These are phyloP conservation scores for Venustoraphidia nigricollis DNA, from an alignment of 2,888 invertebrate genomes.

Conservation along the genomic window DNA sequence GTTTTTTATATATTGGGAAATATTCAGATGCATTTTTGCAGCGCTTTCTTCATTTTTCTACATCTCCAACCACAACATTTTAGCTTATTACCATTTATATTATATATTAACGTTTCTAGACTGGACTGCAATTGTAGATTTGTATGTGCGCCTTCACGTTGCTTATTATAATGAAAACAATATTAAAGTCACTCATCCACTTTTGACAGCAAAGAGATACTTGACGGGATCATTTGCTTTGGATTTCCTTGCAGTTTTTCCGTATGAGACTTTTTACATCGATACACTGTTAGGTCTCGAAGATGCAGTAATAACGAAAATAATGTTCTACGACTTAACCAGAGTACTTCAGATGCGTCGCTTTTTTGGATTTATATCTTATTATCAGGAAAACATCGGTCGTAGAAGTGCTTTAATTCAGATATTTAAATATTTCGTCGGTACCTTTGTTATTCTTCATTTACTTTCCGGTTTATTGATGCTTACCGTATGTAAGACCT, in stretches of 20 bases:
- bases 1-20: conserved; percentile 11
- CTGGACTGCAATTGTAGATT: conserved; percentile 4
- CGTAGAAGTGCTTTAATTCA: no score
- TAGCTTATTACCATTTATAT: no score
- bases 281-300: conserved; percentile 6
- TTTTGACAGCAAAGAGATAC: conserved; percentile 32
- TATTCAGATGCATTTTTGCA: conserved; percentile 1
- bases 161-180: conserved; percentile 32
- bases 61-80: no score
- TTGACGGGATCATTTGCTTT: conserved; percentile 26
- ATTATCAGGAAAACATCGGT: conserved; percentile 1
- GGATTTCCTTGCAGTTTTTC: conserved; percentile 30
- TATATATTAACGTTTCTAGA: background rate
- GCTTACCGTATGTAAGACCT: no score
- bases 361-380: conserved; percentile 7
- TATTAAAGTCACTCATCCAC: conserved; percentile 33
- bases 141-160: conserved; percentile 33
- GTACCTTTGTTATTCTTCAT: no score
- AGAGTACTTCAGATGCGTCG: conserved; percentile 9
- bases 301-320: background rate
- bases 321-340: conserved; percentile 2
- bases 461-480: no score
- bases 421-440: no score
- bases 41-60: background rate
- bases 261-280: conserved; percentile 26